phyloP scores from a whole-genome alignment of 1,140 invertebrate species.

The Diachasma alloeum region DNA sequence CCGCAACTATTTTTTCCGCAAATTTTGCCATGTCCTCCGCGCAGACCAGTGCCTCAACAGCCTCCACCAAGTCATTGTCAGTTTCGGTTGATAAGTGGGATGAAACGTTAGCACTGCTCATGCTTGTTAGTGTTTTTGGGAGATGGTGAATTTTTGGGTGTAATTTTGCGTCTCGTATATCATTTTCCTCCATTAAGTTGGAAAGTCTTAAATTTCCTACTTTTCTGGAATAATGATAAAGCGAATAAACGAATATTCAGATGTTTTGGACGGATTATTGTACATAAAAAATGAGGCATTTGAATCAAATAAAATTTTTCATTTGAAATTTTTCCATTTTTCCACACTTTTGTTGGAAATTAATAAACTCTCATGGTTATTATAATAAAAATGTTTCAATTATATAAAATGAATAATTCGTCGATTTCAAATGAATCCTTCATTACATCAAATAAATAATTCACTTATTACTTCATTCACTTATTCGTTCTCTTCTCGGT shows the following conservation, averaged over 20 bases:
- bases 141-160: not conserved
- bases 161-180: not conserved
- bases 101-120: constrained; percentile 48
- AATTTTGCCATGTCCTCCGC: constrained; percentile 55
- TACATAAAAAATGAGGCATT: not conserved
- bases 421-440: too few relatives aligned
- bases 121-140: constrained; percentile 25
- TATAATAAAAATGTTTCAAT: too few relatives aligned
- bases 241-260: not conserved
- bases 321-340: too few relatives aligned
- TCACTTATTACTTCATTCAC: too few relatives aligned
- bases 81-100: constrained; percentile 38
- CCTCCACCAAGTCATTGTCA: constrained; percentile 53
- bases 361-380: too few relatives aligned
- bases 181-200: not conserved
- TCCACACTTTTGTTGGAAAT: too few relatives aligned
- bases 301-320: too few relatives aligned
- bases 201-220: not conserved
- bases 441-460: too few relatives aligned
- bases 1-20: constrained; percentile 55
- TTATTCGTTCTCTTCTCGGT: too few relatives aligned
- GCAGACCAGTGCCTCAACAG: constrained; percentile 52
- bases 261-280: not conserved
- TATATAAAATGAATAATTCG: too few relatives aligned
- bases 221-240: not conserved